These are phyloP conservation scores for Drosophila greeni DNA, from an alignment of 2,888 invertebrate species.

Conservation along the genomic window DNA sequence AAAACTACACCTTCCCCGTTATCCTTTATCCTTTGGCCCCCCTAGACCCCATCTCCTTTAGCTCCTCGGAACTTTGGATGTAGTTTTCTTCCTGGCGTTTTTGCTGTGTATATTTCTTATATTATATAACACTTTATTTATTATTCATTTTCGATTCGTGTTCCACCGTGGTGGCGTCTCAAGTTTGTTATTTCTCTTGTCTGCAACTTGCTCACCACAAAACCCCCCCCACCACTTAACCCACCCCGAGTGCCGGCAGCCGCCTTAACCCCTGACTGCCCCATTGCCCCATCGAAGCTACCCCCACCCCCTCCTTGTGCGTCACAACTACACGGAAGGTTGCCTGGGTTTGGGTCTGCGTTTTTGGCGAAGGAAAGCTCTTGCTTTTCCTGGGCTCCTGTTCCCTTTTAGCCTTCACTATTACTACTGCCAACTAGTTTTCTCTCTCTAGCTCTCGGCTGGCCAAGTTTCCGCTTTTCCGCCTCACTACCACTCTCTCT, in stretches of 20 bases:
- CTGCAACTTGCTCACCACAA: conserved; percentile 69
- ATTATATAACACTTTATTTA: conserved; percentile 77
- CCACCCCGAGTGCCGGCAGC: not conserved
- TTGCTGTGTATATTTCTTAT: conserved; percentile 66
- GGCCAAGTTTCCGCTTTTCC: conserved; percentile 3
- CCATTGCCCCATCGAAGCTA: not conserved
- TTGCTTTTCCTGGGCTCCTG: conserved; percentile 51
- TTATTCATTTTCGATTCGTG: conserved; percentile 78
- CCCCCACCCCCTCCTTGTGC: conserved; percentile 22
- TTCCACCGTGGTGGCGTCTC: conserved; percentile 67
- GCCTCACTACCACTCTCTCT: conserved; percentile 6
- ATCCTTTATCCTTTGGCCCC: conserved; percentile 11
- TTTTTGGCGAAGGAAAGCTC: conserved; percentile 26
- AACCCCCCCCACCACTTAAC: conserved; percentile 7
- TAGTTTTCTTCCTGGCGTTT: conserved; percentile 44
- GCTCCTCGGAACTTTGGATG: conserved; percentile 46
- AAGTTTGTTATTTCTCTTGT: conserved; percentile 73
- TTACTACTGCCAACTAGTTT: conserved; percentile 54
- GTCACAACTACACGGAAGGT: conserved; percentile 43
- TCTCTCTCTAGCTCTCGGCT: conserved; percentile 25
- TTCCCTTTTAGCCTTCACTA: conserved; percentile 59
- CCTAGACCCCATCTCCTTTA: not conserved
- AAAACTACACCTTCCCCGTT: conserved; percentile 51
- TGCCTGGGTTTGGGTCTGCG: conserved; percentile 24
- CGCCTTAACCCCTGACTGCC: not conserved